A percentile compares a stretch with the other conserved stretches of the same genome.
These are phyloP conservation scores for Grantiella picta DNA, from an alignment of 2,113 vertebrate species.

Conservation along the genomic window DNA sequence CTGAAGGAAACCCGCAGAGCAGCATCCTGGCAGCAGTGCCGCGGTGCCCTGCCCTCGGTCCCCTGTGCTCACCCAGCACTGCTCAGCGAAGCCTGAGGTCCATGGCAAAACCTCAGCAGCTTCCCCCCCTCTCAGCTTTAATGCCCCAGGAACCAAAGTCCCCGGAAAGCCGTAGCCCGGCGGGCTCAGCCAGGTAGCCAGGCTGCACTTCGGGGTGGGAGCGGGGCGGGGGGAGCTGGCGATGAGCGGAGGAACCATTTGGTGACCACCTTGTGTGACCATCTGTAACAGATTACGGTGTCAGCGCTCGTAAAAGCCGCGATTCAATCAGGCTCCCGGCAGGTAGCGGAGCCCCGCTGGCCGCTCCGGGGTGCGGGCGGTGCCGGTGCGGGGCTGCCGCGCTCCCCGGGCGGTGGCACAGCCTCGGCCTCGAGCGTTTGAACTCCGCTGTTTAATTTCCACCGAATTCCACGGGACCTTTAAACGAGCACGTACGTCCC, in stretches of 20 bases:
- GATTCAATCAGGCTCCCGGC: slow-evolving; percentile 54
- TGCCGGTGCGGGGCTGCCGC: background rate
- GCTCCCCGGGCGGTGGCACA: background rate
- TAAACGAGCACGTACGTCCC: background rate
- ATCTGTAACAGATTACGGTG: slow-evolving; percentile 67
- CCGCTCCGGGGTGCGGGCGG: background rate
- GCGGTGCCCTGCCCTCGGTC: accelerated
- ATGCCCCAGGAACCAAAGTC: slow-evolving; percentile 6
- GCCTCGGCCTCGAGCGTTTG: background rate
- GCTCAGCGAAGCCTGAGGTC: accelerated
- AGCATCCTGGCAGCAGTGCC: background rate
- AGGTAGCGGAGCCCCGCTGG: background rate
- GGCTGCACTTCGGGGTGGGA: background rate
- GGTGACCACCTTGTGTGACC: slow-evolving; percentile 69
- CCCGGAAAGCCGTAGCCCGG: background rate
- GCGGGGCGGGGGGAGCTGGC: background rate
- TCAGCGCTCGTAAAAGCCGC: slow-evolving; percentile 24
- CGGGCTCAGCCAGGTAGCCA: slow-evolving; percentile 15
- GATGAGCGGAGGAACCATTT: slow-evolving; percentile 45
- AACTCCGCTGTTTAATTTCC: background rate
- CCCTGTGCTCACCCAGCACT: background rate
- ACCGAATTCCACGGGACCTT: background rate
- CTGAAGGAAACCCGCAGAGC: background rate
- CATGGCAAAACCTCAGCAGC: background rate
- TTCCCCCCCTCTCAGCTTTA: background rate